Conservation (phyloP, 2,113 vertebrate genomes). For the Panthera uncia region DNA sequence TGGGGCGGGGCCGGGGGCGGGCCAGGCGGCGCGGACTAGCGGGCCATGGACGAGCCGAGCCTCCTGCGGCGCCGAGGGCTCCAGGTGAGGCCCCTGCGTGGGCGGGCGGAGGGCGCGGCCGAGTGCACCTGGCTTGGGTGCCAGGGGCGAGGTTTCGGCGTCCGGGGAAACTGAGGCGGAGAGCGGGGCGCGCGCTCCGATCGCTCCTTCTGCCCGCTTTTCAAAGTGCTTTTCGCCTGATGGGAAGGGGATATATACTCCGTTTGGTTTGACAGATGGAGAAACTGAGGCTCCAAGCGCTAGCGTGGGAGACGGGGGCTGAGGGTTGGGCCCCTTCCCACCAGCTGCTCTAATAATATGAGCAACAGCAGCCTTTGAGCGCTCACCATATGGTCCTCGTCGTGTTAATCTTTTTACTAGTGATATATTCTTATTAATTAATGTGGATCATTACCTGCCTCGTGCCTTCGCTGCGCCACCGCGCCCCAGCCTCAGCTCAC, state of each 20-base stretch:
- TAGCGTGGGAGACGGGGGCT: background rate
- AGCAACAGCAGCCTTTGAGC: background rate
- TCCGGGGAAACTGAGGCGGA: slow-evolving; percentile 27
- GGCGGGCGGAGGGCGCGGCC: background rate
- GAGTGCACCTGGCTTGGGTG: no score
- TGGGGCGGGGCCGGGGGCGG: slow-evolving; percentile 51
- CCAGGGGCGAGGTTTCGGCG: background rate
- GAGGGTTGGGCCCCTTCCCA: no score
- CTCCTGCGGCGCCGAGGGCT: slow-evolving; percentile 86
- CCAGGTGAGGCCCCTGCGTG: slow-evolving; percentile 79
- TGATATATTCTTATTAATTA: background rate
- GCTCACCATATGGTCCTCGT: background rate
- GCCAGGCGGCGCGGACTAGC: background rate
- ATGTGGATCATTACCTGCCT: background rate
- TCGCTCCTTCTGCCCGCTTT: background rate
- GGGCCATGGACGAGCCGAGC: slow-evolving; percentile 84
- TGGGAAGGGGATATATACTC: background rate
- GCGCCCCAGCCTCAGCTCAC: background rate
- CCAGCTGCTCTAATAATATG: background rate
- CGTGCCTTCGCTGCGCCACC: background rate
- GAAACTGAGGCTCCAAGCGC: slow-evolving; percentile 52
- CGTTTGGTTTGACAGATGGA: background rate
- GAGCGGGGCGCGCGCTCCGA: background rate
- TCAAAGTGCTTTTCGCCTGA: background rate
- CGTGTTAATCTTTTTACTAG: background rate